Conservation (phyloP, 2,797 vertebrate genomes). For the Lacerta viridis region DNA sequence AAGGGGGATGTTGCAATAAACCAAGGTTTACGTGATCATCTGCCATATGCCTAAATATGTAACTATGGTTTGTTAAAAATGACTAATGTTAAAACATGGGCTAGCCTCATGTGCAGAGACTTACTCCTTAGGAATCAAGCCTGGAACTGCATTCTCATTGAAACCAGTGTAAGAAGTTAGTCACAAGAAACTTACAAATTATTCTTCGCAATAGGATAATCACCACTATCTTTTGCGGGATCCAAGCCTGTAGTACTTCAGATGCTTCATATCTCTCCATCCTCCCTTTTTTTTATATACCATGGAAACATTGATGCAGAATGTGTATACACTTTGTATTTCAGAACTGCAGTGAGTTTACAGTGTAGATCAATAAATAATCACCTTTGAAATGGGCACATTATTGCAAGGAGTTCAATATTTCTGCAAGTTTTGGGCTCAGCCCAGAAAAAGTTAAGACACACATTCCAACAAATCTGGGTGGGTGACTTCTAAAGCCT, state of each 20-base stretch:
- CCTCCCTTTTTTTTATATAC: too few relatives aligned
- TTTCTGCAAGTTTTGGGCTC: background rate
- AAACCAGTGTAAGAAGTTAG: background rate
- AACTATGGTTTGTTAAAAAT: too few relatives aligned
- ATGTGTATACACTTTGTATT: background rate
- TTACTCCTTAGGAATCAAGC: too few relatives aligned
- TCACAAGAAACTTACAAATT: background rate
- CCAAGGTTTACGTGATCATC: too few relatives aligned
- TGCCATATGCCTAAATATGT: too few relatives aligned
- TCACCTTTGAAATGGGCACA: background rate
- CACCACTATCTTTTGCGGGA: background rate
- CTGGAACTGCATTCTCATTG: background rate
- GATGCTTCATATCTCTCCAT: background rate
- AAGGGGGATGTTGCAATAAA: too few relatives aligned
- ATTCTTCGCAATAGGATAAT: background rate
- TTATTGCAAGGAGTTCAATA: conserved; percentile 28
- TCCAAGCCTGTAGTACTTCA: background rate
- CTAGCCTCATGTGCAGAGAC: too few relatives aligned
- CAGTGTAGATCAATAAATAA: background rate
- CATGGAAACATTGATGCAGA: background rate
- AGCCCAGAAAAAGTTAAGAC: background rate
- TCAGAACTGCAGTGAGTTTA: background rate
- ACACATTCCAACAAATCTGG: background rate
- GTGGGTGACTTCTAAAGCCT: too few relatives aligned
- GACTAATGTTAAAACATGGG: too few relatives aligned